A percentile compares a stretch with the other conserved stretches of the same genome.
Conservation (phyloP, 2,888 invertebrate species). For the Tanytarsus gracilentus region DNA sequence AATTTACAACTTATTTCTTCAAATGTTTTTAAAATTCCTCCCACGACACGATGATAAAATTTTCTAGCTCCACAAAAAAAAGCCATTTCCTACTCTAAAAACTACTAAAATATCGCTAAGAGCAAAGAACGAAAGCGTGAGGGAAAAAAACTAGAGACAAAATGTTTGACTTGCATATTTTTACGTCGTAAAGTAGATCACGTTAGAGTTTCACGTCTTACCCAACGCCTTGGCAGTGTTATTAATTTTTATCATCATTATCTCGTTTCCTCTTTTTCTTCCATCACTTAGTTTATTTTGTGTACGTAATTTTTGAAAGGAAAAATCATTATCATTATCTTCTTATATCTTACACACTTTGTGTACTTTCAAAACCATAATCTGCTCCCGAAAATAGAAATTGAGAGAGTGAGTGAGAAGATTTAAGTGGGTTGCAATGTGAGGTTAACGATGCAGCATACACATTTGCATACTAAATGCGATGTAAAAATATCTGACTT, state of each 20-base stretch:
- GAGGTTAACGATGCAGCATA: slow-evolving; percentile 7
- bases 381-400: background rate
- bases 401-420: background rate
- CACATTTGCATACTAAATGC: slow-evolving; percentile 21
- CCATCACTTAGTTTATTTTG: background rate
- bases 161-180: no score
- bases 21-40: no score
- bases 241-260: background rate
- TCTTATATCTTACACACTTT: background rate
- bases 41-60: no score
- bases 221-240: background rate
- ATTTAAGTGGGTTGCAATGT: background rate
- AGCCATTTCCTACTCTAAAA: no score
- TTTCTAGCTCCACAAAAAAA: no score
- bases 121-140: no score
- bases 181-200: background rate
- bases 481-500: background rate
- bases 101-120: no score
- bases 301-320: background rate
- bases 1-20: no score
- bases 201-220: background rate
- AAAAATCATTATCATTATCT: background rate
- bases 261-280: background rate
- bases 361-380: no score
- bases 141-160: no score